Evolutionary conservation across 1,140 invertebrate genomes (phyloP), one percentile per base, ranked within the genome.

Genomic region (Aphaenogaster floridana): DNA sequence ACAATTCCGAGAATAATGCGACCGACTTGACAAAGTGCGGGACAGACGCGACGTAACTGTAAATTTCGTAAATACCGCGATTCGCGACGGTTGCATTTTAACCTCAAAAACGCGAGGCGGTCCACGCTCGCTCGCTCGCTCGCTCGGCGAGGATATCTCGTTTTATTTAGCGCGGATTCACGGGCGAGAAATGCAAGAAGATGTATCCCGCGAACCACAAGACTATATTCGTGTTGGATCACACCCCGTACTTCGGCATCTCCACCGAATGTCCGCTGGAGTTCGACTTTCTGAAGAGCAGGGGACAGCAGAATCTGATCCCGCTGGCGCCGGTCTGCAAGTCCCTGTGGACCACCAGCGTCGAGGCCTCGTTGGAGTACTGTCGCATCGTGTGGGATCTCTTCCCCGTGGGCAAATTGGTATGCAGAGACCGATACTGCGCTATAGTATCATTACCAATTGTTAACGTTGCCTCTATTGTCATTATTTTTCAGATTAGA

Each of bases 361-460:
- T 99, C 1, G 99, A 99, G 96, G 97, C 98, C 5, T 97, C 98
- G 3, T 96, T 99, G 71, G 99, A 99, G 95, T 99, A 99, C 93
- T 99, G 98, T 93, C 96, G 99, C 36, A 99, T 99, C 90, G 98
- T 99, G 8, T 99, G 98, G 98, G 99, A 99, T 96, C 96, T 99
- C 39, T 99, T 99, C 96, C 98, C 98, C 0, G 96, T 96, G 57
- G 97, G 97, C 85, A 98, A 98, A 97, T 95, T 99, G 95, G 98
- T 98, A 96, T 1, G 34, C 21, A 52, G 28, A 52, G 28, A 71
- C 7, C n/a, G n/a, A 48, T 28, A 28, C 72, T 42, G 76, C 79
- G 64, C 48, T 50, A 36, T 39, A 45, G 85, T 39, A 83, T 72
- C 36, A 6, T 57, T 83, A 69, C 1, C 5, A 81, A 11, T 17